phyloP scores from a whole-genome alignment of 2,113 vertebrate species.

The Steatornis caripensis region DNA sequence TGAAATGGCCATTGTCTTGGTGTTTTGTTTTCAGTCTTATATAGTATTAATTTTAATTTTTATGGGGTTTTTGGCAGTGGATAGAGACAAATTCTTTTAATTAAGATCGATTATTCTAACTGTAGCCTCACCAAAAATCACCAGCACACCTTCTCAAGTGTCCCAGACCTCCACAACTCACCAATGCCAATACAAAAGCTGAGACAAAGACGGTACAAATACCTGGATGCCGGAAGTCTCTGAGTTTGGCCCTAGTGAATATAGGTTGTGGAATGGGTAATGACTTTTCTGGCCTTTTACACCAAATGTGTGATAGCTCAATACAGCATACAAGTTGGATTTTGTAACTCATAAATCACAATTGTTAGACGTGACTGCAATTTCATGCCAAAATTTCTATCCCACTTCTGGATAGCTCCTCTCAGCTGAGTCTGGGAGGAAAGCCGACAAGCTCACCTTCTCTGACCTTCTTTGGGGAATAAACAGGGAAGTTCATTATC shows the following conservation, averaged over 20 bases:
- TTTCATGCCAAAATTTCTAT: neutral
- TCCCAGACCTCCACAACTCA: neutral
- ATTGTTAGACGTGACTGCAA: neutral
- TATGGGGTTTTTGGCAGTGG: neutral
- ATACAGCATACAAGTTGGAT: neutral
- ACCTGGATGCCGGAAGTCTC: neutral
- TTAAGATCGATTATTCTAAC: neutral
- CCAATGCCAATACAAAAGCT: neutral
- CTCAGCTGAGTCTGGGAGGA: neutral
- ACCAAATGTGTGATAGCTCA: neutral
- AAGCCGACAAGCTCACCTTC: neutral
- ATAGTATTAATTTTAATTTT: neutral
- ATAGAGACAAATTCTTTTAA: neutral
- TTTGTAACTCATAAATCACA: neutral
- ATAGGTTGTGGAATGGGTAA: accelerated
- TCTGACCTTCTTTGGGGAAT: neutral
- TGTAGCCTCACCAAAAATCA: neutral
- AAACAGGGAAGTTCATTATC: neutral
- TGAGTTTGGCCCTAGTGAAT: neutral
- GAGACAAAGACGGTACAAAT: neutral
- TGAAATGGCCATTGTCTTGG: neutral
- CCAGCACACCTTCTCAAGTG: neutral
- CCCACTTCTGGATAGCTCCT: neutral
- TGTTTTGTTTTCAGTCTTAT: neutral
- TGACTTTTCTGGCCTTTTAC: neutral